Conservation (phyloP, 2,888 invertebrate genomes). For the Melanostoma mellinum region DNA sequence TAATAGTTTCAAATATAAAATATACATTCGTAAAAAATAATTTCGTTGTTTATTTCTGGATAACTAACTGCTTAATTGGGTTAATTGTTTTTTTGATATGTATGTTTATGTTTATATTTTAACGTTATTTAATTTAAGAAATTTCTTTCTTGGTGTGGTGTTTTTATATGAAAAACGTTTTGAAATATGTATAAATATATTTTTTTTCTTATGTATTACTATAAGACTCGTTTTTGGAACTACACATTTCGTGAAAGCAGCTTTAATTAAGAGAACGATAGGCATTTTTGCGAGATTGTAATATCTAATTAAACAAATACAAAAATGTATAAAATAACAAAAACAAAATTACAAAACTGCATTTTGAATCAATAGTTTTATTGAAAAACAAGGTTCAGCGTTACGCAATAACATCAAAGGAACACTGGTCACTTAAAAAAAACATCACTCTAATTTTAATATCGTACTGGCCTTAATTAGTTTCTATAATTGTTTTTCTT, state of each 20-base stretch:
- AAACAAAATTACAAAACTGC: background rate
- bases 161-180: constrained; percentile 29
- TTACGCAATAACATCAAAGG: no score
- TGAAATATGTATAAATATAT: constrained; percentile 9
- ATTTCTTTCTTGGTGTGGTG: constrained; percentile 40
- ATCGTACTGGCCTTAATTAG: no score
- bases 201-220: constrained; percentile 33
- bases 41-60: constrained; percentile 72
- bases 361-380: no score
- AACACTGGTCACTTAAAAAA: no score
- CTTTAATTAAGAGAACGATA: no score
- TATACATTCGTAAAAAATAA: constrained; percentile 70
- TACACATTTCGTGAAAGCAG: background rate
- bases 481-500: no score
- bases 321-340: background rate
- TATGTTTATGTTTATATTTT: constrained; percentile 31
- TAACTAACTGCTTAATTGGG: constrained; percentile 62
- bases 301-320: no score
- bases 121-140: constrained; percentile 18
- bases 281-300: background rate
- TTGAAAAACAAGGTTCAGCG: no score
- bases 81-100: constrained; percentile 59
- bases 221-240: constrained; percentile 13
- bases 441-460: no score
- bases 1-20: constrained; percentile 55